Conservation (phyloP, 2,113 vertebrate species). For the Geococcyx californianus region DNA sequence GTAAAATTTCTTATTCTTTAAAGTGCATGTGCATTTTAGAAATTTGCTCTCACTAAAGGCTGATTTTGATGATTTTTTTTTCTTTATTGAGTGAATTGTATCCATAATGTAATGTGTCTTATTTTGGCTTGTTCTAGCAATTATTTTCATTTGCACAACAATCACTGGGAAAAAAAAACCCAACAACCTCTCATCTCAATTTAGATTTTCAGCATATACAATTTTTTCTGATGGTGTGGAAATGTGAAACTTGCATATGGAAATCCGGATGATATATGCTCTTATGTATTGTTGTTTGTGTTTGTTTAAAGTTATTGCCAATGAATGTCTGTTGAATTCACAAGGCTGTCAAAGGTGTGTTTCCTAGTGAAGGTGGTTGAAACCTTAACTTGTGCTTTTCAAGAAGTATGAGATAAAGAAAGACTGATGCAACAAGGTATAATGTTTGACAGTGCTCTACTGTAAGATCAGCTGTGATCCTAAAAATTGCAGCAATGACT, state of each 20-base stretch:
- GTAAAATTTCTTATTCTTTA: neutral
- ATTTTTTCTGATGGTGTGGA: neutral
- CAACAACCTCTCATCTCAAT: neutral
- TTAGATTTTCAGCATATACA: neutral
- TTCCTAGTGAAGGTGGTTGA: neutral
- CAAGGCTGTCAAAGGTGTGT: neutral
- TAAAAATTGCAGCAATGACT: neutral
- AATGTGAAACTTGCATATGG: neutral
- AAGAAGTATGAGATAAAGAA: neutral
- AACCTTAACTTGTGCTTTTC: neutral
- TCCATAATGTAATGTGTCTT: neutral
- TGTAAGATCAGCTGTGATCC: neutral
- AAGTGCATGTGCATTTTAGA: neutral
- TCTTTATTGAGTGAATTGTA: neutral
- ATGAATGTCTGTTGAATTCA: neutral
- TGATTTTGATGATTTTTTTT: neutral
- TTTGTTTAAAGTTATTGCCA: neutral
- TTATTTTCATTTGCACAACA: neutral
- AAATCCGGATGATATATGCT: neutral
- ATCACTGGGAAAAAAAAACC: neutral
- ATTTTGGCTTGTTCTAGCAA: neutral
- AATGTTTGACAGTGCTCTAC: neutral
- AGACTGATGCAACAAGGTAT: neutral
- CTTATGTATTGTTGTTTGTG: neutral
- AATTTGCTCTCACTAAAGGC: neutral